Evolutionary conservation across 2,888 invertebrate species (phyloP), one percentile per base, ranked within the genome.

Genomic region (Aspidiotus rigidus): DNA sequence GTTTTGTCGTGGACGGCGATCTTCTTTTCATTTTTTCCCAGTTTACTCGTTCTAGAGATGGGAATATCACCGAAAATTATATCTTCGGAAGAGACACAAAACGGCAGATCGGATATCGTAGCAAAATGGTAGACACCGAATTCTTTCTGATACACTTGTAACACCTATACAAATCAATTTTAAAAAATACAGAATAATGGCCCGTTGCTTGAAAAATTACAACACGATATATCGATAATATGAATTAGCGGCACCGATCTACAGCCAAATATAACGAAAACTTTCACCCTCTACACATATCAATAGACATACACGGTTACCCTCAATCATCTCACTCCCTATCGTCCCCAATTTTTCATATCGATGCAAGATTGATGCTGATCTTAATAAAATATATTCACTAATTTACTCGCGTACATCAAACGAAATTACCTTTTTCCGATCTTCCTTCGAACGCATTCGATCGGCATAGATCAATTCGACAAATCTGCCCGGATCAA

Each of bases 401-500:
- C 1, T 16, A 55, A 55, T 13, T 53, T 53, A 3, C 17, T 17
- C 15, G 5, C 1, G 2, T 55, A 7, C 5, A 55, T 28, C 28
- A 59, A 16, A 28, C 1, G 1, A 7, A 53, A 49, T 7, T 41
- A 93, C 88, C 77, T 82, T 84, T n/a, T 81, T 77, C 77, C 88
- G 89, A 77, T 97, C 96, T 71, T 83, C 82, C 0, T 79, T 76
- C 8, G 87, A 88, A 72, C 96, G 83, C 90, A 97, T 91, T 71
- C 97, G 83, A 75, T 90, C 88, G 15, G 86, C 84, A 76, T 95
- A 98, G 42, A 97, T 84, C 73, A 96, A 81, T 72, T 88, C 84
- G 60, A 93, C 84, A 74, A 84, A 84, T 74, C 82, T 82, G 71
- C 83, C 86, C 70, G 82, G 86, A 74, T 72, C 69, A 71, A 72